phyloP scores from a whole-genome alignment of 37 sponge, comb jelly and placozoan species.

The Beroe forskalii region DNA sequence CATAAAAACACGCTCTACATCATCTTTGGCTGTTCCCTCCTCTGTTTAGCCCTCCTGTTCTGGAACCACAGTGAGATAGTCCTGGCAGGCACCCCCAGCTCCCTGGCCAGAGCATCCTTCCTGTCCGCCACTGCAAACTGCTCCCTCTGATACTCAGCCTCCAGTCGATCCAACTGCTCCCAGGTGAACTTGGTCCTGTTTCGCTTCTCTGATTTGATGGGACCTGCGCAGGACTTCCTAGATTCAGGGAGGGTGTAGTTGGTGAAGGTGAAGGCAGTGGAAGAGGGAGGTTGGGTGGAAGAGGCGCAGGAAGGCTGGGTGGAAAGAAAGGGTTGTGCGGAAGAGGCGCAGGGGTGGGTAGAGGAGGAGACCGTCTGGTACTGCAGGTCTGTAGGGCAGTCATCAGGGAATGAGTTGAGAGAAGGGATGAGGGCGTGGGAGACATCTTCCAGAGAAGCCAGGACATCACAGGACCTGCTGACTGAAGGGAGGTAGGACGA shows the following conservation, averaged over 20 bases:
- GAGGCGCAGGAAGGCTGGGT: neutral
- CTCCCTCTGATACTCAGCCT: neutral
- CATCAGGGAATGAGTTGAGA: neutral
- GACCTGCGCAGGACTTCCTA: neutral
- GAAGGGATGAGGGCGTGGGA: neutral
- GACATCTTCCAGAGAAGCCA: no score
- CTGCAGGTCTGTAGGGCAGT: neutral
- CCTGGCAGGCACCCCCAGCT: slow-evolving; percentile 11
- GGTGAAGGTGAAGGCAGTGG: neutral
- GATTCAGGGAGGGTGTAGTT: neutral
- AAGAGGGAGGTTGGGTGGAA: neutral
- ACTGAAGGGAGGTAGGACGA: neutral
- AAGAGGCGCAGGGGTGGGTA: neutral
- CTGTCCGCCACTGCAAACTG: slow-evolving; percentile 32
- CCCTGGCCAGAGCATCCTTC: slow-evolving; percentile 9
- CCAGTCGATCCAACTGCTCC: slow-evolving; percentile 3
- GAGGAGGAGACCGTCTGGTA: neutral
- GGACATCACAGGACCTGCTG: neutral
- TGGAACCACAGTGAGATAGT: slow-evolving; percentile 57
- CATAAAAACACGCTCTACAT: no score
- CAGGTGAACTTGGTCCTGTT: slow-evolving; percentile 33
- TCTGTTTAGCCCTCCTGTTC: slow-evolving; percentile 45
- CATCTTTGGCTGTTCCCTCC: neutral
- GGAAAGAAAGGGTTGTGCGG: neutral
- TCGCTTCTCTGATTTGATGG: neutral